These are phyloP conservation scores for Drosophila ezoana DNA, from an alignment of 2,888 invertebrate genomes.

Conservation along the genomic window DNA sequence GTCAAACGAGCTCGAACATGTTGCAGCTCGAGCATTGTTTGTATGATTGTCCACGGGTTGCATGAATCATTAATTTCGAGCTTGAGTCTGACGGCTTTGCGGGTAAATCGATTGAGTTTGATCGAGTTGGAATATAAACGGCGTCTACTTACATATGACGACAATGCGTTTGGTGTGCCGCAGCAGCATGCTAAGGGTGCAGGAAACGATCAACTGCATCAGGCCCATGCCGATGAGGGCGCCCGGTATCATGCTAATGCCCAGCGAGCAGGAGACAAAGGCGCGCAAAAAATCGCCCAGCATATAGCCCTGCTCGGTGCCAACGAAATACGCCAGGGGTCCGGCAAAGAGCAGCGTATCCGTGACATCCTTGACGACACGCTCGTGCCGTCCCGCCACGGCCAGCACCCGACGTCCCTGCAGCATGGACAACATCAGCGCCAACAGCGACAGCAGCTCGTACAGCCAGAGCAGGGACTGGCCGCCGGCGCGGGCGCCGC, in stretches of 20 bases:
- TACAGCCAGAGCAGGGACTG: conserved; percentile 81
- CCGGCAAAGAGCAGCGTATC: conserved; percentile 88
- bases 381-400: conserved; percentile 85
- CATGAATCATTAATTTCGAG: no score
- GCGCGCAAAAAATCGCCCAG: conserved; percentile 93
- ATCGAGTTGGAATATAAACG: no score
- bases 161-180: conserved; percentile 90
- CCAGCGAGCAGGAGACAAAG: conserved; percentile 93
- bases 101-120: no score
- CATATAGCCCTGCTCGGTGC: conserved; percentile 94
- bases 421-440: conserved; percentile 85
- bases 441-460: conserved; percentile 85
- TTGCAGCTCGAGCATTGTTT: no score
- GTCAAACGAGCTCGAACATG: no score
- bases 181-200: conserved; percentile 92
- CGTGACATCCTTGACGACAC: conserved; percentile 85
- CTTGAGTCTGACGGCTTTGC: no score
- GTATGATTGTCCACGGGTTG: no score
- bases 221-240: conserved; percentile 91
- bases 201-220: conserved; percentile 91
- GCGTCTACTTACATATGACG: conserved; percentile 87
- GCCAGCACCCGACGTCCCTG: conserved; percentile 83
- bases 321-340: conserved; percentile 92
- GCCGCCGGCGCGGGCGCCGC: conserved; percentile 73
- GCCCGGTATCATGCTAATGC: conserved; percentile 90